Base-by-base conservation (phyloP, 1,140 invertebrate genomes). In the Eumaeus atala region DNA sequence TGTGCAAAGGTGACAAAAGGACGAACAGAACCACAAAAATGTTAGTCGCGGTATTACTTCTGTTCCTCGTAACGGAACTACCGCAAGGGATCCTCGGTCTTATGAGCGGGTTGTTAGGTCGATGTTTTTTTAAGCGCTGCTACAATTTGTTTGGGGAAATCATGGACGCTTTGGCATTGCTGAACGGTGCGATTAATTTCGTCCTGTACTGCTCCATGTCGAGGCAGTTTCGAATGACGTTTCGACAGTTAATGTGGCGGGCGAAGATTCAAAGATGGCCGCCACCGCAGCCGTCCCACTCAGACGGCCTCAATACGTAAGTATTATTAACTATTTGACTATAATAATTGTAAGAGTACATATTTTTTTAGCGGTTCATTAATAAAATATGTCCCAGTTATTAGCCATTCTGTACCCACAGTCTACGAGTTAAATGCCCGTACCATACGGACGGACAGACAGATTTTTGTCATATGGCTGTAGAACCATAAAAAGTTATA, bases 191-290 rank as follows among this genome's bases (percentile, higher is more conserved):
- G 8, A 94, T 98, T 49, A 98, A 97, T 75, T 98, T 98, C 76
- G 93, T 98, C 36, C 90, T 98, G 4, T 98, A 98, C 76, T 98
- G 96, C 65, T 92, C 93, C 18, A 98, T 98, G 97, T 96, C 95
- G 49, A 89, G 94, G 51, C 96, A 97, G 88, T 98, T 98, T 80
- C 90, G 96, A 11, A 90, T 92, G 53, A 96, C 95, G 1, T 98
- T 97, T 76, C 91, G 92, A 4, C 91, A 92, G 57, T 75, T 96
- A 33, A 95, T 97, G 76, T 84, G 82, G 74, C 85, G 84, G 61
- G 89, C 72, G 58, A 90, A 68, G 64, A 86, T 75, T 62, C 88
- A 76, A 52, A 55, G 82, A 81, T 76, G 72, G 76, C 74, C 74
- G 0, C 72, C 77, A 50, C 72, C 78, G 35, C 65, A 65, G 1